These are phyloP conservation scores for Leptosomus discolor DNA, from an alignment of 2,113 vertebrate genomes.

Conservation along the genomic window DNA sequence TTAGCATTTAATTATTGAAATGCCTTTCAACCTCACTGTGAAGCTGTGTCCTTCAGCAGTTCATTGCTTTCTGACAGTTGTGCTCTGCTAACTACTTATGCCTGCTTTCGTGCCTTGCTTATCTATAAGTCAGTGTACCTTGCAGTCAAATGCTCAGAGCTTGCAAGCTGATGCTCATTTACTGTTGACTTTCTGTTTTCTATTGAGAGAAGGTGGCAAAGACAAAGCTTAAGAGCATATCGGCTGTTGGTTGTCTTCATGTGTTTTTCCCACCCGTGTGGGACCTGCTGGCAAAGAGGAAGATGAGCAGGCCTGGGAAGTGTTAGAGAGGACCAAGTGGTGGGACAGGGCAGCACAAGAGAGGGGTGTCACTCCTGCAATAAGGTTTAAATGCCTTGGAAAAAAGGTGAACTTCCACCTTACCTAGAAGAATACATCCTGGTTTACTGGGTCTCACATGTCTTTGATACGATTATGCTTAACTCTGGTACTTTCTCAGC, in stretches of 20 bases:
- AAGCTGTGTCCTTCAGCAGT: background rate
- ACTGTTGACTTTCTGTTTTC: background rate
- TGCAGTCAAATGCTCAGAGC: background rate
- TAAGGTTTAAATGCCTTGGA: background rate
- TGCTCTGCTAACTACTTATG: background rate
- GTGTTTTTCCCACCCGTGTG: rapidly evolving
- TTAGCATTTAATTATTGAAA: background rate
- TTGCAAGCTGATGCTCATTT: background rate
- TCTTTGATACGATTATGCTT: background rate
- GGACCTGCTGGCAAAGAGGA: background rate
- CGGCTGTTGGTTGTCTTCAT: rapidly evolving
- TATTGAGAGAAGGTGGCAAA: background rate
- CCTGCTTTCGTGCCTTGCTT: background rate
- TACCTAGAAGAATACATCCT: background rate
- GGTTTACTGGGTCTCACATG: rapidly evolving
- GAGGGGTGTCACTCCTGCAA: background rate
- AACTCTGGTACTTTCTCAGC: background rate
- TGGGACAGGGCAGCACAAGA: background rate
- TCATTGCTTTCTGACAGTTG: background rate
- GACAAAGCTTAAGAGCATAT: background rate
- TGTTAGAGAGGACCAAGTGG: background rate
- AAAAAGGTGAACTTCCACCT: background rate
- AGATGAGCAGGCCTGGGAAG: background rate
- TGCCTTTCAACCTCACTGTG: background rate
- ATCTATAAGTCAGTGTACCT: background rate